Percentiles rank a stretch among this genome's conserved stretches.
These are phyloP conservation scores for Trididemnum miniatum DNA, from an alignment of 23 tunicate genomes.

Conservation along the genomic window DNA sequence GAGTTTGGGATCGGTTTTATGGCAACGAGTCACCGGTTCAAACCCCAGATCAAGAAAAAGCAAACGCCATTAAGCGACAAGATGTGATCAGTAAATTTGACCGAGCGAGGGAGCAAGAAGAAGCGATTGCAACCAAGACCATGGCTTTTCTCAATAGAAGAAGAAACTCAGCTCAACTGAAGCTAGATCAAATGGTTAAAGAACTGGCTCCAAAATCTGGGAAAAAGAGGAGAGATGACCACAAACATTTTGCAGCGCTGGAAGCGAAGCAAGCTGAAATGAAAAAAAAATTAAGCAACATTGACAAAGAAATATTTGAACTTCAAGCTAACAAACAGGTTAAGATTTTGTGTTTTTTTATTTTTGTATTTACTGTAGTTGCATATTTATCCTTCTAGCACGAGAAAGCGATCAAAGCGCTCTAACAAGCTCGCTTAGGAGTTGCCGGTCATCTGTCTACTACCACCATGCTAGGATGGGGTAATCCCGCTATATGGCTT, in stretches of 20 bases:
- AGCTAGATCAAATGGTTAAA: conserved; percentile 68
- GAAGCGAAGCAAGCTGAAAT: conserved; percentile 67
- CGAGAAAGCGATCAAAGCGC: too few relatives aligned
- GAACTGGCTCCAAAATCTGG: conserved; percentile 85
- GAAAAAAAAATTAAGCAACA: conserved; percentile 43
- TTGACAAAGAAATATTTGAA: conserved; percentile 63
- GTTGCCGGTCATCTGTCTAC: too few relatives aligned
- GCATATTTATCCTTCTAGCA: too few relatives aligned
- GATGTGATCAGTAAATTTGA: conserved; percentile 69
- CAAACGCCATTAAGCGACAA: conserved; percentile 20
- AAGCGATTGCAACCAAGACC: conserved; percentile 44
- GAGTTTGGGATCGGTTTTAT: conserved; percentile 7
- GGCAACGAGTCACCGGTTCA: neutral
- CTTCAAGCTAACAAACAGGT: conserved; percentile 61
- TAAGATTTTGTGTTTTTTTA: too few relatives aligned
- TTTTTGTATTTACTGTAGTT: too few relatives aligned
- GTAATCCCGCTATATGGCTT: too few relatives aligned
- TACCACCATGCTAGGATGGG: too few relatives aligned
- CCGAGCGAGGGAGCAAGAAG: conserved; percentile 62
- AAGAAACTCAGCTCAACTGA: conserved; percentile 80
- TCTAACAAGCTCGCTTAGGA: too few relatives aligned
- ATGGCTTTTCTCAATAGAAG: conserved; percentile 68
- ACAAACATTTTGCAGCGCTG: conserved; percentile 75
- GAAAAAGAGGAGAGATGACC: conserved; percentile 69
- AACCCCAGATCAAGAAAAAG: neutral